phyloP scores from a whole-genome alignment of 2,797 vertebrate genomes.

The Helicolenus hilgendorfi region DNA sequence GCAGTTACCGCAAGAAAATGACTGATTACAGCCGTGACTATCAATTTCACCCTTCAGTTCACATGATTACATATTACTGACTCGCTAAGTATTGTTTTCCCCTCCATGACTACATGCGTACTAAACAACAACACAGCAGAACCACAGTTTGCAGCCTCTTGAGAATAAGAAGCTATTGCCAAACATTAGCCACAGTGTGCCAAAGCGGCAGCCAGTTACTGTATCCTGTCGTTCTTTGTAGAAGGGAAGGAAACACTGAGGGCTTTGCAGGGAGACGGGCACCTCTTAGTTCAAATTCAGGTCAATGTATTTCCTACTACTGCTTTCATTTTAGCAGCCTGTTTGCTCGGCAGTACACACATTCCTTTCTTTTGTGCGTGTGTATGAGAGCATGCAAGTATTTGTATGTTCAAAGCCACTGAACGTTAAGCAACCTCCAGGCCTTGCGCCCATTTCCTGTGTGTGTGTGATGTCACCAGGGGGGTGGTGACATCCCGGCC shows the following conservation, averaged over 20 bases:
- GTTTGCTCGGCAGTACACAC: background rate
- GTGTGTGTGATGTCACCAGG: conserved; percentile 51
- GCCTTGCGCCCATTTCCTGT: conserved; percentile 50
- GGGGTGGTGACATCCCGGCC: conserved; percentile 53
- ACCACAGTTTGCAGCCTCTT: background rate
- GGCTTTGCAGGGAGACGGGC: background rate
- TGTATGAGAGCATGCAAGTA: background rate
- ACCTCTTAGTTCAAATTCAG: conserved; percentile 34
- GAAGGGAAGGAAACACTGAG: conserved; percentile 49
- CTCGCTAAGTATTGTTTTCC: conserved; percentile 29
- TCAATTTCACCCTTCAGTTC: conserved; percentile 57
- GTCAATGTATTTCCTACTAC: conserved; percentile 48
- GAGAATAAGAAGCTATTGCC: background rate
- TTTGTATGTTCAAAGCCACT: conserved; percentile 14
- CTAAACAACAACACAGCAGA: conserved; percentile 36
- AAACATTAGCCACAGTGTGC: background rate
- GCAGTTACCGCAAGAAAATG: background rate
- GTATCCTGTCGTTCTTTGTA: conserved; percentile 17
- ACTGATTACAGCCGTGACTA: background rate
- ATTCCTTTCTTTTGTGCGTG: conserved; percentile 14
- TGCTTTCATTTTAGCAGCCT: conserved; percentile 44
- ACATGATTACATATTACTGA: conserved; percentile 54
- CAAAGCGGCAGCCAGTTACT: background rate
- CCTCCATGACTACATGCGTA: conserved; percentile 47
- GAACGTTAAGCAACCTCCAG: conserved; percentile 40